Conservation (phyloP, 2,888 invertebrate genomes). For the Trissoscelio sp. region DNA sequence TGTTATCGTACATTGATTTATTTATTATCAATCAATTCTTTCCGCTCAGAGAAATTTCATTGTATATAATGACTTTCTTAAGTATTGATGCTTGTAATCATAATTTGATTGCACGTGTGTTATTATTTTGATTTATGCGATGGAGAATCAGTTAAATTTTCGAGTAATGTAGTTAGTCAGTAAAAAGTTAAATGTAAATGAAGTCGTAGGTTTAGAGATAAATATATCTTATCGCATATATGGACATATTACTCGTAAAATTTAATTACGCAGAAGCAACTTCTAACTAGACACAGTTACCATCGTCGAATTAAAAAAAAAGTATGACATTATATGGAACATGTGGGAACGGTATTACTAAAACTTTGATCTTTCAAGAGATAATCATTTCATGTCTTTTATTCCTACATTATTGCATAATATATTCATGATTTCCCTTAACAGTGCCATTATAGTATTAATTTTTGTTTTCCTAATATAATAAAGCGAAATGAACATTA, state of each 20-base stretch:
- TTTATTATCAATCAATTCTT: not conserved
- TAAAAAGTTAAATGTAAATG: constrained; percentile 48
- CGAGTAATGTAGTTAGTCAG: not conserved
- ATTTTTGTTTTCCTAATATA: constrained; percentile 32
- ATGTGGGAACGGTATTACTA: constrained; percentile 58
- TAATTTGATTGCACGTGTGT: too few species aligned
- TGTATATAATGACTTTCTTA: too few species aligned
- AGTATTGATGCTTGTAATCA: not conserved
- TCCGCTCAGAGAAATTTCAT: too few species aligned
- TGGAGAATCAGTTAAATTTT: not conserved
- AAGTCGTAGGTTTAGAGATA: constrained; percentile 41
- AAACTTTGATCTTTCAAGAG: constrained; percentile 51
- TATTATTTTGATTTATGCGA: constrained; percentile 18
- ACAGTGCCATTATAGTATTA: constrained; percentile 45
- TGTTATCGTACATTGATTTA: constrained; percentile 20
- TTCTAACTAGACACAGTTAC: constrained; percentile 34
- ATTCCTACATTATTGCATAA: constrained; percentile 54
- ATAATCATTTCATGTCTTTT: constrained; percentile 47
- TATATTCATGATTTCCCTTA: constrained; percentile 47
- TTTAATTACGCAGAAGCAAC: constrained; percentile 57
- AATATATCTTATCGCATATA: constrained; percentile 33
- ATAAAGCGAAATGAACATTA: constrained; percentile 22
- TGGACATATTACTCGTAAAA: constrained; percentile 54
- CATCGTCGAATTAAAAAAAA: constrained; percentile 41
- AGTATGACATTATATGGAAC: constrained; percentile 31